Conservation (phyloP, 1,140 invertebrate genomes). For the Aphidius ervi region DNA sequence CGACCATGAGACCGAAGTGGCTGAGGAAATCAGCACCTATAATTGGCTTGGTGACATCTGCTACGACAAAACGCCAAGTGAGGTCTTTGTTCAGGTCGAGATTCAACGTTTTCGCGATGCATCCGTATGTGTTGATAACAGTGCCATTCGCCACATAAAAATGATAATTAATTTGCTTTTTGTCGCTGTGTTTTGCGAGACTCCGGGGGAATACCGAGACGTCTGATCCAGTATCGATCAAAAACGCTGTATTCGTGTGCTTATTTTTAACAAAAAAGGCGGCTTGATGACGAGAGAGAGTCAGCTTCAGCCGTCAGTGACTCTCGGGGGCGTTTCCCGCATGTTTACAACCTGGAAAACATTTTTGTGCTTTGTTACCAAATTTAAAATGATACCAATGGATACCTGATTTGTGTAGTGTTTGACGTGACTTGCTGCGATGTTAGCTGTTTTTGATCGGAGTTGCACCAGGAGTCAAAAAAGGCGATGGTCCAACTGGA, state of each 20-base stretch:
- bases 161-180: conserved; percentile 20
- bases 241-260: conserved; percentile 22
- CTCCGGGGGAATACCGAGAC: conserved; percentile 32
- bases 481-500: no score
- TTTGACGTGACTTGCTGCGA: no score
- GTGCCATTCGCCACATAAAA: conserved; percentile 25
- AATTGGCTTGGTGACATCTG: conserved; percentile 41
- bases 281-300: conserved; percentile 11
- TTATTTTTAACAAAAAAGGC: conserved; percentile 28
- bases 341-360: conserved; percentile 9
- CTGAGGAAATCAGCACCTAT: conserved; percentile 47
- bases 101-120: conserved; percentile 27
- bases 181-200: conserved; percentile 6
- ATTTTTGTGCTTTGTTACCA: conserved; percentile 15
- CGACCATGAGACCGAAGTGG: conserved; percentile 36
- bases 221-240: conserved; percentile 36
- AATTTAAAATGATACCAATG: conserved; percentile 24
- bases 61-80: conserved; percentile 45
- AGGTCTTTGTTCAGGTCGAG: conserved; percentile 31
- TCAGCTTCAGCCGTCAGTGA: conserved; percentile 30
- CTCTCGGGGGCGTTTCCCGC: conserved; percentile 23
- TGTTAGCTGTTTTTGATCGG: no score
- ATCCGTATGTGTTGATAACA: conserved; percentile 41
- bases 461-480: no score
- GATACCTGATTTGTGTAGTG: conserved; percentile 10